Percentiles rank a stretch among this genome's conserved stretches.
These are phyloP conservation scores for Heliconius congener DNA, from an alignment of 1,140 invertebrate species.

Conservation along the genomic window DNA sequence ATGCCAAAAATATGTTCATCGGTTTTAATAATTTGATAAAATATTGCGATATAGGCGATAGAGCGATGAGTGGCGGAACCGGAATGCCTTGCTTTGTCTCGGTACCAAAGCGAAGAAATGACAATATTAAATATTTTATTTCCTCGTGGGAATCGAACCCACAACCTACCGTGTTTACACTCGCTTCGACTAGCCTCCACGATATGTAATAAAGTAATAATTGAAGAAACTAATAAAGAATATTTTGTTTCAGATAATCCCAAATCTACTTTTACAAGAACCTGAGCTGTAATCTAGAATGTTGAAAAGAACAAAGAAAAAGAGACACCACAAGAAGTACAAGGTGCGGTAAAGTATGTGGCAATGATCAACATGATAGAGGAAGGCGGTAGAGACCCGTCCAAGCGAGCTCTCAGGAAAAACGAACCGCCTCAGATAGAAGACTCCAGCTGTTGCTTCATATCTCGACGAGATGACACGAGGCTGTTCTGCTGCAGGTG, in stretches of 20 bases:
- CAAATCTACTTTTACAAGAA: conserved; percentile 19
- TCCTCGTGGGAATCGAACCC: too few species aligned
- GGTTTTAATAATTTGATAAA: too few species aligned
- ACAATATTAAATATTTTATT: too few species aligned
- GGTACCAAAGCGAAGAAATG: too few species aligned
- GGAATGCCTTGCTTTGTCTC: too few species aligned
- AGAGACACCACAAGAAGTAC: conserved; percentile 65
- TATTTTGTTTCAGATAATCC: conserved; percentile 44
- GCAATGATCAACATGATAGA: conserved; percentile 54
- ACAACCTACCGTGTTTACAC: too few species aligned
- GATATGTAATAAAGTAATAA: background rate
- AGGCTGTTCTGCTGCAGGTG: conserved; percentile 63
- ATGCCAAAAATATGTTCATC: too few species aligned
- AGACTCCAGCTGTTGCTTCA: conserved; percentile 51
- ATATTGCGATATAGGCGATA: too few species aligned
- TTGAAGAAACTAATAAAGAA: background rate
- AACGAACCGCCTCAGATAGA: conserved; percentile 42
- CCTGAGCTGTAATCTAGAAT: conserved; percentile 44
- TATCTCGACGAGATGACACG: conserved; percentile 44
- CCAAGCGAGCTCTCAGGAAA: conserved; percentile 51
- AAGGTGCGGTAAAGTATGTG: conserved; percentile 60
- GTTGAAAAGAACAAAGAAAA: conserved; percentile 57
- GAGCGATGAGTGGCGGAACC: too few species aligned
- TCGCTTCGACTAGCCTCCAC: too few species aligned
- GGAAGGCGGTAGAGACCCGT: conserved; percentile 50